Evolutionary conservation across 2,797 vertebrate genomes (phyloP), one percentile per base, ranked within the genome.

Genomic region (Clarias laeviceps): DNA sequence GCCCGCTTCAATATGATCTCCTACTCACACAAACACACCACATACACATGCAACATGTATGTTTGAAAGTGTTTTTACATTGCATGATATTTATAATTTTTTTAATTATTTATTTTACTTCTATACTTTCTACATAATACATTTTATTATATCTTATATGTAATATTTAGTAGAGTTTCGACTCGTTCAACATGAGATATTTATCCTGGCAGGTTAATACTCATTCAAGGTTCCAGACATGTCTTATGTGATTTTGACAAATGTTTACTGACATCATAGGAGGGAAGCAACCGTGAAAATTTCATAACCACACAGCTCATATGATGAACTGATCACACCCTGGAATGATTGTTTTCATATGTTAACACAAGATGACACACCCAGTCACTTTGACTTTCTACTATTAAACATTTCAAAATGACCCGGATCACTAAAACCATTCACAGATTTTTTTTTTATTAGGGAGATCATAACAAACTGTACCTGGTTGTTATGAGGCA

Each of bases 1-100:
- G 98, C 98, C 90, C 98, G 96, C 93, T 99, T 99, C 90, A 99
- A 93, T 91, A 99, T 98, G 89, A 99, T 99, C 94, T 99, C 98
- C 98, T 99, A 32, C 78, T 91, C 65, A 27, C 24, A 87, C 17
- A 24, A 27, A 57, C 1, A 32, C 80, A 34, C 32, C 65, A 34
- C 65, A 27, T 8, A 87, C 65, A 74, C 32, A 80, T 73, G 85
- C 11, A n/a, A 50, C 45, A 50, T 12, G 11, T 12, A 12, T 50
- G 2, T 50, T 45, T 45, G 9, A 11, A 40, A 69, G 8, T 69
- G 68, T 69, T 40, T 69, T 70, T 17, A 1, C 37, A 3, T 68
- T 50, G 11, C 2, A 50, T 50, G 12, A 12, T 12, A 50, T 50
- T 40, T 45, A 45, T 45, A 9, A 45, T 45, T 45, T 22, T 37